These are phyloP conservation scores for Tribolium castaneum DNA, from an alignment of 1,140 invertebrate species.

Conservation along the genomic window DNA sequence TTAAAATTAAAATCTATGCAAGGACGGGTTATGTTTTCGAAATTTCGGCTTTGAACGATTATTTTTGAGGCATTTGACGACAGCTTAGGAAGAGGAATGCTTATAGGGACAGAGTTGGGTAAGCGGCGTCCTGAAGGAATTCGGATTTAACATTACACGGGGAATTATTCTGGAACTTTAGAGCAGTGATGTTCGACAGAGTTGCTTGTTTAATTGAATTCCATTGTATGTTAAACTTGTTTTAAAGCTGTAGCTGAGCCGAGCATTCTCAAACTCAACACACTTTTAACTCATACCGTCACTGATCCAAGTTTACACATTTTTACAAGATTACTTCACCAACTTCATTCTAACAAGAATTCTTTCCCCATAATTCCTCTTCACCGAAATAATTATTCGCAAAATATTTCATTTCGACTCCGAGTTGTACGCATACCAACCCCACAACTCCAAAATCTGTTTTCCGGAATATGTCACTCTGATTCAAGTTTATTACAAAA, in stretches of 20 bases:
- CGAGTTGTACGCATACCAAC: too few species aligned
- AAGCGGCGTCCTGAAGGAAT: constrained; percentile 31
- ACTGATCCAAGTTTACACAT: constrained; percentile 28
- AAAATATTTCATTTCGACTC: neutral
- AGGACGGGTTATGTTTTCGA: neutral
- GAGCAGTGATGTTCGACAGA: constrained; percentile 56
- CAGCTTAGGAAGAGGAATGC: constrained; percentile 26
- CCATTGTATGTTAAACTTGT: constrained; percentile 58
- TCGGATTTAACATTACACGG: constrained; percentile 42
- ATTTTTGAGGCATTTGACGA: constrained; percentile 16
- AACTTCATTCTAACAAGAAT: neutral
- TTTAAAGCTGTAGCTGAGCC: constrained; percentile 47
- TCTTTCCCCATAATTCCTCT: neutral
- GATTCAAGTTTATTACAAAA: constrained; percentile 12
- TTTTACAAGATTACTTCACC: constrained; percentile 14
- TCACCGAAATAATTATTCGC: neutral
- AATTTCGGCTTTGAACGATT: neutral
- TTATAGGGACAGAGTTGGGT: constrained; percentile 28
- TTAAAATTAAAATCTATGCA: neutral
- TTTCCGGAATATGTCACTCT: too few species aligned
- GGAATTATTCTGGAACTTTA: constrained; percentile 57
- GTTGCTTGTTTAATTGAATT: constrained; percentile 59
- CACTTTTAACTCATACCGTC: constrained; percentile 43
- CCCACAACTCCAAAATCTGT: too few species aligned
- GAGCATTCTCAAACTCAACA: constrained; percentile 45